Percentiles rank a stretch among this genome's conserved stretches.
Evolutionary conservation across 2,113 vertebrate genomes (phyloP).

Genomic region (Geococcyx californianus): DNA sequence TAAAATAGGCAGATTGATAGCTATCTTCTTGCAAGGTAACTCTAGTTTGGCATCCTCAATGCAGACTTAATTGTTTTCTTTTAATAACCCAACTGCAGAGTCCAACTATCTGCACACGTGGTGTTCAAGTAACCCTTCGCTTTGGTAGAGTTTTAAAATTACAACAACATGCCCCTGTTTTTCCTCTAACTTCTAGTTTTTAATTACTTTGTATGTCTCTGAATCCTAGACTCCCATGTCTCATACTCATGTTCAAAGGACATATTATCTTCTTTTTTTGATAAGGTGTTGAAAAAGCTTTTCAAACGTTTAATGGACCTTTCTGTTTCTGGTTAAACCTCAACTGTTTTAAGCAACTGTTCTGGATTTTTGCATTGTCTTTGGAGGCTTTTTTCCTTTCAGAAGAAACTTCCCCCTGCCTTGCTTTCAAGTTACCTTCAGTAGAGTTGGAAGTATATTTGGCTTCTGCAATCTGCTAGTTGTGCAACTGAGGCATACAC

Average conservation of each 20-base stretch:
- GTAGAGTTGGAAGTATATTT: neutral
- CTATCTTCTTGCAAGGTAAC: neutral
- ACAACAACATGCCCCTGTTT: fast-evolving
- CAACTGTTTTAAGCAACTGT: neutral
- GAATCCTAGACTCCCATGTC: neutral
- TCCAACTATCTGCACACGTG: fast-evolving
- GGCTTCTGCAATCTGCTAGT: neutral
- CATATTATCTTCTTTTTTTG: neutral
- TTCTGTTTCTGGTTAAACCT: neutral
- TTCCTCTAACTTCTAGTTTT: neutral
- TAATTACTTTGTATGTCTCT: neutral
- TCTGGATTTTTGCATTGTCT: neutral
- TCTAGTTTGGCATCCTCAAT: neutral
- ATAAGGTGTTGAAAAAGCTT: neutral
- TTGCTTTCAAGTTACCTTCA: neutral
- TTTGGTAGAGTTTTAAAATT: neutral
- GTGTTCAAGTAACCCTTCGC: neutral
- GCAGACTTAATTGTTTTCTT: neutral
- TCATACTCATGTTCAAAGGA: neutral
- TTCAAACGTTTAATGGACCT: neutral
- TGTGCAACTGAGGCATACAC: neutral
- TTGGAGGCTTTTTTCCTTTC: neutral
- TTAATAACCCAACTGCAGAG: neutral
- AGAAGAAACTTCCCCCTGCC: neutral
- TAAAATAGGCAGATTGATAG: neutral